Conservation (phyloP, 2,888 invertebrate species). For the Rosalia funebris region DNA sequence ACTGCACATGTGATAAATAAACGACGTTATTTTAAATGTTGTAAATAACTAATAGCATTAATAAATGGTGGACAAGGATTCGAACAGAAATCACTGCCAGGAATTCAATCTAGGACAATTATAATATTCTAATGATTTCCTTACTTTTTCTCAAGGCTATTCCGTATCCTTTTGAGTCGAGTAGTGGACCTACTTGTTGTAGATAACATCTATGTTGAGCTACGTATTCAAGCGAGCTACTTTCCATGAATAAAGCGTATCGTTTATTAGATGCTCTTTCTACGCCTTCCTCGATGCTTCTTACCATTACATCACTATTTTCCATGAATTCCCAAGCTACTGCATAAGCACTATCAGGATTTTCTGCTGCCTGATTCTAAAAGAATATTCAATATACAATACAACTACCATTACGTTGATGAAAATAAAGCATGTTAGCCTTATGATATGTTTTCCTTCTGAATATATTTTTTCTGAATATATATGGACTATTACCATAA, state of each 20-base stretch:
- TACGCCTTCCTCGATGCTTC: slow-evolving; percentile 50
- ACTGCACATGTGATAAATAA: too few relatives aligned
- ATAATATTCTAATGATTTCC: too few relatives aligned
- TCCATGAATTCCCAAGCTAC: slow-evolving; percentile 13
- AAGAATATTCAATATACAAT: background rate
- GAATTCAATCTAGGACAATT: too few relatives aligned
- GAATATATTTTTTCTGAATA: too few relatives aligned
- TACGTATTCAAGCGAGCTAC: slow-evolving; percentile 49
- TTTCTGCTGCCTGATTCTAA: background rate
- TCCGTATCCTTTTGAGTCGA: slow-evolving; percentile 53
- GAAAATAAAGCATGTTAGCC: too few relatives aligned
- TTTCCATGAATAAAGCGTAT: slow-evolving; percentile 33
- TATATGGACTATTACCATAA: too few relatives aligned
- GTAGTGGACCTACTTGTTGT: slow-evolving; percentile 40
- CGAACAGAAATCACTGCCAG: too few relatives aligned
- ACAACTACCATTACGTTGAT: background rate
- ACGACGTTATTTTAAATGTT: too few relatives aligned
- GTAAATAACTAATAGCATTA: too few relatives aligned
- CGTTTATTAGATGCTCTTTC: slow-evolving; percentile 35
- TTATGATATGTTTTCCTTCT: too few relatives aligned
- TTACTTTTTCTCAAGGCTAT: slow-evolving; percentile 53
- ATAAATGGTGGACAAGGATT: too few relatives aligned
- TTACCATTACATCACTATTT: slow-evolving; percentile 55
- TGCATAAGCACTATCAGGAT: background rate
- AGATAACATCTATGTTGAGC: slow-evolving; percentile 49